Evolutionary conservation across 1,140 invertebrate species (phyloP).

Genomic region (Aphelenchoides fujianensis): DNA sequence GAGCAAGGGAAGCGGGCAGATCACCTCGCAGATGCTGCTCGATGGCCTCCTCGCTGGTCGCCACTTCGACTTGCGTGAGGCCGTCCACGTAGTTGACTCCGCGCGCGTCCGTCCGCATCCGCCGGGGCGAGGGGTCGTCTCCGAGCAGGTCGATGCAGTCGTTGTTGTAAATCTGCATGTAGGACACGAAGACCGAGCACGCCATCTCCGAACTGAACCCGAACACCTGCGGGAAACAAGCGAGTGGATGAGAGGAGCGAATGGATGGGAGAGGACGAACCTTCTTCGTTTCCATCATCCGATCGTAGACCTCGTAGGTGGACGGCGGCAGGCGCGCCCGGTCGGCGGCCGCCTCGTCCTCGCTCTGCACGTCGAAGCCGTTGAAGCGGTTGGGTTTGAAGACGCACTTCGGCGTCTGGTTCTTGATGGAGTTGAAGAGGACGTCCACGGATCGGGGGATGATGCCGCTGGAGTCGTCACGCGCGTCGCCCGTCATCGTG

Average conservation of each 20-base stretch:
- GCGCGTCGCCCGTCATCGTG: slow-evolving; percentile 53
- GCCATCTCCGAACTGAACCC: slow-evolving; percentile 44
- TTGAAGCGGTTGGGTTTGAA: slow-evolving; percentile 51
- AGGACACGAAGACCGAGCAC: slow-evolving; percentile 84
- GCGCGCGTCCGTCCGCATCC: slow-evolving; percentile 66
- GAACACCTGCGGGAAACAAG: slow-evolving; percentile 34
- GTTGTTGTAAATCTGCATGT: slow-evolving; percentile 97
- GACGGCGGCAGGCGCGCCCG: slow-evolving; percentile 17
- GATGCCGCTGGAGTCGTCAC: slow-evolving; percentile 34
- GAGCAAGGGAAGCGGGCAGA: too few relatives aligned
- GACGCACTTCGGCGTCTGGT: slow-evolving; percentile 44
- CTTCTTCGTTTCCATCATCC: slow-evolving; percentile 30
- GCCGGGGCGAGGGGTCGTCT: slow-evolving; percentile 67
- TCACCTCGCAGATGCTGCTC: slow-evolving; percentile 65
- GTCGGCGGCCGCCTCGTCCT: slow-evolving; percentile 26
- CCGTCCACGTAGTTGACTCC: slow-evolving; percentile 82
- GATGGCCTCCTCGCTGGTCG: slow-evolving; percentile 83
- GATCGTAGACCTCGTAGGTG: slow-evolving; percentile 20
- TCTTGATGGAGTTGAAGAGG: slow-evolving; percentile 49
- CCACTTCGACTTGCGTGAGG: slow-evolving; percentile 83
- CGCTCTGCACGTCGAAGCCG: slow-evolving; percentile 40
- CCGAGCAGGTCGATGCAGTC: slow-evolving; percentile 89
- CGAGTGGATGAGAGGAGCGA: slow-evolving; percentile 8
- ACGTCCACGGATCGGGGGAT: slow-evolving; percentile 55
- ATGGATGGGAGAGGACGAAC: slow-evolving; percentile 18